These are phyloP conservation scores for Cassiopea xamachana DNA, from an alignment of 30 jellyfish, hydroid and myxozoan species.

Conservation along the genomic window DNA sequence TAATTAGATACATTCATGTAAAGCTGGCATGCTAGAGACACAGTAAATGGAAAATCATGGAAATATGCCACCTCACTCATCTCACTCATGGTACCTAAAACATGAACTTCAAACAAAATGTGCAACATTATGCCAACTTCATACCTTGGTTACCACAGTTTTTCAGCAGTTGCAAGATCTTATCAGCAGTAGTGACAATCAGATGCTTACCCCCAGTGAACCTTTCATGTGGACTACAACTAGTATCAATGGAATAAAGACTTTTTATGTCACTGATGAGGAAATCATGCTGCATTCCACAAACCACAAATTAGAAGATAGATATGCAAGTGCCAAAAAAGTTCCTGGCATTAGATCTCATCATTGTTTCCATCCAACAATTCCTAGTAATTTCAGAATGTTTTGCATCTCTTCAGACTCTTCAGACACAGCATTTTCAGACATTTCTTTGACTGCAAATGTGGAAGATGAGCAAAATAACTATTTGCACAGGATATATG, in stretches of 20 bases:
- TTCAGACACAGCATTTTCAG: slow-evolving; percentile 3
- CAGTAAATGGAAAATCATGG: background rate
- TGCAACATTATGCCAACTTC: too few species aligned
- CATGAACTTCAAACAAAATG: too few species aligned
- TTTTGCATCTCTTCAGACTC: slow-evolving; percentile 20
- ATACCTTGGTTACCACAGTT: too few species aligned
- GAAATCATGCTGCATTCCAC: background rate
- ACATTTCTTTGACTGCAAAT: slow-evolving; percentile 8
- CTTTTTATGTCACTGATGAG: background rate
- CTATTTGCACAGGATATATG: background rate
- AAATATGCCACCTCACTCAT: background rate
- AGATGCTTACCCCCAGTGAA: background rate
- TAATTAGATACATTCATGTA: background rate
- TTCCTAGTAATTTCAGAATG: background rate
- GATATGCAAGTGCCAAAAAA: background rate
- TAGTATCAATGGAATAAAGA: background rate
- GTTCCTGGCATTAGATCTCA: slow-evolving; percentile 11
- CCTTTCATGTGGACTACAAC: background rate
- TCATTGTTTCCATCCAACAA: slow-evolving; percentile 9
- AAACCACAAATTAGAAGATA: background rate
- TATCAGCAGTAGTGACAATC: background rate
- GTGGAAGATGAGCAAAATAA: background rate
- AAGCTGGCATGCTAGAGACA: background rate
- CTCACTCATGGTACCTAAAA: too few species aligned
- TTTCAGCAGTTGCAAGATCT: background rate